These are phyloP conservation scores for Potamilus streckersoni DNA, from an alignment of 1,140 invertebrate species.

Conservation along the genomic window DNA sequence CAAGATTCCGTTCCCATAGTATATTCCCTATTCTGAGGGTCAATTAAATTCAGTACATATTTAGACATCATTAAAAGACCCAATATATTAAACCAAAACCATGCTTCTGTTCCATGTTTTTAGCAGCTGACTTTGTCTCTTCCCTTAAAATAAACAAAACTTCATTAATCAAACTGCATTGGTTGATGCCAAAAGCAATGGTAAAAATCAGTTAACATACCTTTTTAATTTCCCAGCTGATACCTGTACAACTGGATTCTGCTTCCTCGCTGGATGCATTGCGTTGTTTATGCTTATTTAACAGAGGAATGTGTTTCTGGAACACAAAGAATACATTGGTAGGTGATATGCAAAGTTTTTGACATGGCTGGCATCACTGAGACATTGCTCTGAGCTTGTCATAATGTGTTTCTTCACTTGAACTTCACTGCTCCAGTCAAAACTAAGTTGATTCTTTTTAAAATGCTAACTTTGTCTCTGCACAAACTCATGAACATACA, in stretches of 20 bases:
- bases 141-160: background rate
- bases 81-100: background rate
- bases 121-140: background rate
- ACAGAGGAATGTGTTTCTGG: conserved; percentile 38
- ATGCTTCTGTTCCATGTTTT: too few relatives aligned
- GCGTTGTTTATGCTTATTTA: conserved; percentile 25
- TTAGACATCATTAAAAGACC: background rate
- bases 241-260: conserved; percentile 1
- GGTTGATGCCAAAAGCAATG: conserved; percentile 15
- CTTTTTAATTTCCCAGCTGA: conserved; percentile 34
- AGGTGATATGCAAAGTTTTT: background rate
- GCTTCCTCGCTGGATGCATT: conserved; percentile 22
- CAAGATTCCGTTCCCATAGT: too few relatives aligned
- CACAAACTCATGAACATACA: too few relatives aligned
- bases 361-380: background rate
- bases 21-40: too few relatives aligned
- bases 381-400: background rate
- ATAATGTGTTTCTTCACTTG: background rate
- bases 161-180: too few relatives aligned
- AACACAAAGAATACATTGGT: conserved; percentile 1
- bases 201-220: conserved; percentile 30
- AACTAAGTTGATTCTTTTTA: background rate
- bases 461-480: background rate
- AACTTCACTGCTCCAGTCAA: background rate
- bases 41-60: background rate